phyloP scores from a whole-genome alignment of 2,797 vertebrate genomes.

The Lophotriccus pileatus region DNA sequence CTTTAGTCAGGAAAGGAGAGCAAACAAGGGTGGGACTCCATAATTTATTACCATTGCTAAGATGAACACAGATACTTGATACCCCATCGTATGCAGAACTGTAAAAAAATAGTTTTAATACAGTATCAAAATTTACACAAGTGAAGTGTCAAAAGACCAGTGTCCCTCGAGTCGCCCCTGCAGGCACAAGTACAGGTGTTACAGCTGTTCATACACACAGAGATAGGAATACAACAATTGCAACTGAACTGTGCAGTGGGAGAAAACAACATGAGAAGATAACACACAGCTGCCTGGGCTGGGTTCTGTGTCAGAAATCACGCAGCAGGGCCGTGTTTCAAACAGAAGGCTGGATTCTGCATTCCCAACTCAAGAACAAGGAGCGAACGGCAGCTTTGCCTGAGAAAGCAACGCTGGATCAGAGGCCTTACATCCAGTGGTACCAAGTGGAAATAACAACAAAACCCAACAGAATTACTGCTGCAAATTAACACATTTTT shows the following conservation, averaged over 20 bases:
- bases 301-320: neutral
- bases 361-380: neutral
- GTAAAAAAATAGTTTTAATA: constrained; percentile 88
- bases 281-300: neutral
- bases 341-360: constrained; percentile 4
- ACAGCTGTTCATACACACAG: constrained; percentile 47
- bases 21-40: constrained; percentile 70
- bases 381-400: neutral
- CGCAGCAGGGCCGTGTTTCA: neutral
- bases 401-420: neutral
- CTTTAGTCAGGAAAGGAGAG: constrained; percentile 17
- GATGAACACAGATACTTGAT: constrained; percentile 80
- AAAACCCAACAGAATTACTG: constrained; percentile 44
- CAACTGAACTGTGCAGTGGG: constrained; percentile 48
- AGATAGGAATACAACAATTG: constrained; percentile 80
- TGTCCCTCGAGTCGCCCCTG: constrained; percentile 69
- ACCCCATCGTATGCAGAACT: constrained; percentile 78
- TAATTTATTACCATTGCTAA: constrained; percentile 82
- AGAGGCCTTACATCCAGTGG: neutral
- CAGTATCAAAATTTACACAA: constrained; percentile 87
- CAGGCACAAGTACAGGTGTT: constrained; percentile 69
- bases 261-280: constrained; percentile 22
- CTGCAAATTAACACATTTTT: constrained; percentile 65
- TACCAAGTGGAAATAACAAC: constrained; percentile 45
- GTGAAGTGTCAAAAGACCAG: constrained; percentile 78